Conservation (phyloP, 2,113 vertebrate species). For the Malurus cyaneus region DNA sequence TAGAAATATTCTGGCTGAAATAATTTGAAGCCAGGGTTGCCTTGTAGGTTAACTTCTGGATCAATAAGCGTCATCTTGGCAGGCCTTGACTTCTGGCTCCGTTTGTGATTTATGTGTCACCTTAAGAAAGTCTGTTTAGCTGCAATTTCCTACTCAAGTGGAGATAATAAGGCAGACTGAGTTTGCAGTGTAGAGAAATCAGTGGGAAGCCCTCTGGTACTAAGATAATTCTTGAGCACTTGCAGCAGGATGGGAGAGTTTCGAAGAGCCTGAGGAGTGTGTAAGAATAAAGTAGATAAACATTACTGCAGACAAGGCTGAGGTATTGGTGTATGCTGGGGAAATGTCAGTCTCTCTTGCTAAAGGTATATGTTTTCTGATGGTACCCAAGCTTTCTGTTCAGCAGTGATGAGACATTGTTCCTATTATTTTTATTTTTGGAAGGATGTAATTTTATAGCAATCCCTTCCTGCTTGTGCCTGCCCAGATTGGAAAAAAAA, state of each 20-base stretch:
- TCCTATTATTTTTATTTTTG: background rate
- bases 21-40: background rate
- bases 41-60: conserved; percentile 20
- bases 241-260: background rate
- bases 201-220: background rate
- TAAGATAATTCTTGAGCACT: conserved; percentile 23
- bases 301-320: background rate
- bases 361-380: background rate
- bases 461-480: background rate
- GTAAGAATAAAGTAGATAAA: conserved; percentile 15
- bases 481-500: background rate
- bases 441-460: background rate
- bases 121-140: conserved; percentile 33
- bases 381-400: background rate
- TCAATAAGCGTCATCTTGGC: background rate
- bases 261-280: background rate
- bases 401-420: background rate
- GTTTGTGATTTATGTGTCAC: background rate
- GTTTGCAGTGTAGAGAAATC: background rate
- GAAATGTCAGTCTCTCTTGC: background rate
- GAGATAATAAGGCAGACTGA: conserved; percentile 25
- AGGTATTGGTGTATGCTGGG: background rate
- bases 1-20: background rate
- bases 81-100: conserved; percentile 18
- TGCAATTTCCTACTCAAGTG: conserved; percentile 30